A percentile compares a stretch with the other conserved stretches of the same genome.
These are phyloP conservation scores for Corythornis madagascariensis DNA, from an alignment of 2,113 vertebrate species.

Conservation along the genomic window DNA sequence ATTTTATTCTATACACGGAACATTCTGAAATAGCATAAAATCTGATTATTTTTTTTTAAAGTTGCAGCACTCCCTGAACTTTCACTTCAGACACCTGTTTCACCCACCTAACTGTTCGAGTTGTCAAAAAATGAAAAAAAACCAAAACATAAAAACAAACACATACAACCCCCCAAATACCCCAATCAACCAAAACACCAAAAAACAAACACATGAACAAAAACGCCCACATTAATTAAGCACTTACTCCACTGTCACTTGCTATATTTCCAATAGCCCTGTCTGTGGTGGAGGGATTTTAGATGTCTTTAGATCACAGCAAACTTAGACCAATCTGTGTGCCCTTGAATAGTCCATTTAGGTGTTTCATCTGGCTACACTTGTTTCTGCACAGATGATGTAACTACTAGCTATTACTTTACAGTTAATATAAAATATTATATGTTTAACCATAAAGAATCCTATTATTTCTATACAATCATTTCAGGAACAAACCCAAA, in stretches of 20 bases:
- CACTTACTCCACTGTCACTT: background rate
- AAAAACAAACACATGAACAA: background rate
- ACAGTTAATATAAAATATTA: background rate
- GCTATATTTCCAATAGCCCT: background rate
- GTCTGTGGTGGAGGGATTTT: background rate
- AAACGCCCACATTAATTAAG: background rate
- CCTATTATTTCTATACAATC: background rate
- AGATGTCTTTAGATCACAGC: background rate
- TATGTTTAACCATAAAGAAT: background rate
- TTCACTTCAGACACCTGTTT: background rate
- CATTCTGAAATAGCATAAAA: conserved; percentile 47
- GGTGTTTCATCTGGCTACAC: background rate
- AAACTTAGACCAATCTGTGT: background rate
- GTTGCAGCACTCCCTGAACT: conserved; percentile 59
- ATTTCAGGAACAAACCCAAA: background rate
- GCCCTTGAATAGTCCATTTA: background rate
- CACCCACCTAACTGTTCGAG: background rate
- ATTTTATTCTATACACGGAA: conserved; percentile 80
- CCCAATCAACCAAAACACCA: background rate
- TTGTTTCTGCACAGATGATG: background rate
- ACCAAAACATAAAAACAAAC: background rate
- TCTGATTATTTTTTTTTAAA: conserved; percentile 41
- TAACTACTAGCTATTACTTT: background rate
- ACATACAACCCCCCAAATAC: accelerated
- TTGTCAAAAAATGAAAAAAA: background rate